A percentile compares a stretch with the other conserved stretches of the same genome.
Evolutionary conservation across 2,113 vertebrate genomes (phyloP).

Genomic region (Chinchilla lanigera): DNA sequence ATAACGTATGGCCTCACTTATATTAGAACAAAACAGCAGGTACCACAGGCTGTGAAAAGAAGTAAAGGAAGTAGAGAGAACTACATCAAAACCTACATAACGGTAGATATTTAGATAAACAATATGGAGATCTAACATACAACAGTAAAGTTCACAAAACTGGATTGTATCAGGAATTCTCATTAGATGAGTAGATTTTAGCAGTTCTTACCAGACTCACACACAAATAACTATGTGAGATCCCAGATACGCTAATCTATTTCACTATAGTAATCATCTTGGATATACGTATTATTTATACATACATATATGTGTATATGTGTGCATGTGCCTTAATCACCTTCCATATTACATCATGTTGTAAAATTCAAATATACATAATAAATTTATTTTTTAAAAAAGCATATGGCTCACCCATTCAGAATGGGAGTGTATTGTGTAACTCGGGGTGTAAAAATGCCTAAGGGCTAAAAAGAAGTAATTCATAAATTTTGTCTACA

Average conservation of each 20-base stretch:
- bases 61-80: not conserved
- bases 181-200: not conserved
- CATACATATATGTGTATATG: not conserved
- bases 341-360: not conserved
- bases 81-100: not conserved
- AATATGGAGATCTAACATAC: not conserved
- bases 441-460: not conserved
- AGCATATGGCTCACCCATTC: not conserved
- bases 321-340: not conserved
- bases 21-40: not conserved
- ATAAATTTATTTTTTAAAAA: not conserved
- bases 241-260: not conserved
- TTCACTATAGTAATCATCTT: not conserved
- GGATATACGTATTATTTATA: not conserved
- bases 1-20: not conserved
- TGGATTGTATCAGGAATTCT: not conserved
- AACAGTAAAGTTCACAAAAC: not conserved
- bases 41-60: not conserved
- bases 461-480: not conserved
- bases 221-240: not conserved
- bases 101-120: not conserved
- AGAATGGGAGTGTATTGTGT: not conserved
- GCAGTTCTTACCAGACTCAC: not conserved
- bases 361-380: not conserved
- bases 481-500: not conserved